Evolutionary conservation across 2,888 invertebrate species (phyloP).

Genomic region (Tiliacea citrago): DNA sequence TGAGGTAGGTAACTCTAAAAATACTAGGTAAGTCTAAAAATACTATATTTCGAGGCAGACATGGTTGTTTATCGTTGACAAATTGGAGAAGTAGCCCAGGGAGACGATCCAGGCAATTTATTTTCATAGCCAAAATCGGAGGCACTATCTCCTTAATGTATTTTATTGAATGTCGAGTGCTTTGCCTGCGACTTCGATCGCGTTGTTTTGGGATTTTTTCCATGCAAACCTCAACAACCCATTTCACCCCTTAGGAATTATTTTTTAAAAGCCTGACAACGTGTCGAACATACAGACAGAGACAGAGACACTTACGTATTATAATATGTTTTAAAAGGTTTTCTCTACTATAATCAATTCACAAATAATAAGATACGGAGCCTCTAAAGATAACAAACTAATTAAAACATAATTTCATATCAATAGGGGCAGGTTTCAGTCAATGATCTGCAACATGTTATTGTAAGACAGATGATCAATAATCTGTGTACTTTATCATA

Average conservation of each 20-base stretch:
- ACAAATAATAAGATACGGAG: slow-evolving; percentile 30
- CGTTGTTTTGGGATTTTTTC: neutral
- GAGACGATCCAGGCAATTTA: neutral
- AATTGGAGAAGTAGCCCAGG: neutral
- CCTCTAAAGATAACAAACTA: slow-evolving; percentile 47
- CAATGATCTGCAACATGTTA: slow-evolving; percentile 72
- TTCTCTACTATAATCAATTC: neutral
- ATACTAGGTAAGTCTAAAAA: no score
- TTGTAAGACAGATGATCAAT: slow-evolving; percentile 52
- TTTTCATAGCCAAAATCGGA: neutral
- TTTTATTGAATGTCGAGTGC: neutral
- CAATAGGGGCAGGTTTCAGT: slow-evolving; percentile 73
- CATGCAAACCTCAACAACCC: neutral
- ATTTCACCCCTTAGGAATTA: neutral
- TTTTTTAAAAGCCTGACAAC: neutral
- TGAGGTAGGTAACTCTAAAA: no score
- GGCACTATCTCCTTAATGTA: no score
- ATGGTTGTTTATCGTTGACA: no score
- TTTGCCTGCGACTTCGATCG: neutral
- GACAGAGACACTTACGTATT: neutral
- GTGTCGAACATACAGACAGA: neutral
- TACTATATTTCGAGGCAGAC: no score
- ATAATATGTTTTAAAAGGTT: neutral
- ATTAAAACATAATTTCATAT: slow-evolving; percentile 61
- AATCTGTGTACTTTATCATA: slow-evolving; percentile 2